A percentile compares a stretch with the other conserved stretches of the same genome.
Conservation (phyloP, 2,797 vertebrate genomes). For the Myiotriccus ornatus region DNA sequence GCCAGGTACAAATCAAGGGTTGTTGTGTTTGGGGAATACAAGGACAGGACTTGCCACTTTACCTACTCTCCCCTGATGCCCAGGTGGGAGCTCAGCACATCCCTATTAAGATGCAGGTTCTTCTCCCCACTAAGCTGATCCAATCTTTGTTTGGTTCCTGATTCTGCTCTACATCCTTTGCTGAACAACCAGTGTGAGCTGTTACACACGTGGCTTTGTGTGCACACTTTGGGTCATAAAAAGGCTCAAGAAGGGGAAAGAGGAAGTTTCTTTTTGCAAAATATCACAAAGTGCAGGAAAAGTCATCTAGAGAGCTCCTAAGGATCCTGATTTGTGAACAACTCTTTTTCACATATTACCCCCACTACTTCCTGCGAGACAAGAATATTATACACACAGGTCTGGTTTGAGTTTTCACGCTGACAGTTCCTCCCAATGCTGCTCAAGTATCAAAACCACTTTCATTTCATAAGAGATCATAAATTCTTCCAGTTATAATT, state of each 20-base stretch:
- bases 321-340: slow-evolving; percentile 19
- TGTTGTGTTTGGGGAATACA: not conserved
- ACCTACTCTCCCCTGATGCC: not conserved
- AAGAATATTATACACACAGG: not conserved
- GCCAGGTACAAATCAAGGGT: not conserved
- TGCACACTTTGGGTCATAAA: not conserved
- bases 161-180: not conserved
- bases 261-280: not conserved
- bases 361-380: not conserved
- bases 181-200: not conserved
- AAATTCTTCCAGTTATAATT: slow-evolving; percentile 13
- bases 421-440: not conserved
- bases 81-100: not conserved
- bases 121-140: not conserved
- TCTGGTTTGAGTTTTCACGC: slow-evolving; percentile 1
- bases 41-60: not conserved
- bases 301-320: not conserved
- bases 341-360: slow-evolving; percentile 5
- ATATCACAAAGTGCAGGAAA: not conserved
- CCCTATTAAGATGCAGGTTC: not conserved
- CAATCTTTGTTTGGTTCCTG: not conserved
- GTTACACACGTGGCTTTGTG: not conserved
- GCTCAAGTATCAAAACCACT: not conserved
- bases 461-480: not conserved
- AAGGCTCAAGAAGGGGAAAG: not conserved